Conservation (phyloP, 2,888 invertebrate species). For the Yponomeuta plumbellus region DNA sequence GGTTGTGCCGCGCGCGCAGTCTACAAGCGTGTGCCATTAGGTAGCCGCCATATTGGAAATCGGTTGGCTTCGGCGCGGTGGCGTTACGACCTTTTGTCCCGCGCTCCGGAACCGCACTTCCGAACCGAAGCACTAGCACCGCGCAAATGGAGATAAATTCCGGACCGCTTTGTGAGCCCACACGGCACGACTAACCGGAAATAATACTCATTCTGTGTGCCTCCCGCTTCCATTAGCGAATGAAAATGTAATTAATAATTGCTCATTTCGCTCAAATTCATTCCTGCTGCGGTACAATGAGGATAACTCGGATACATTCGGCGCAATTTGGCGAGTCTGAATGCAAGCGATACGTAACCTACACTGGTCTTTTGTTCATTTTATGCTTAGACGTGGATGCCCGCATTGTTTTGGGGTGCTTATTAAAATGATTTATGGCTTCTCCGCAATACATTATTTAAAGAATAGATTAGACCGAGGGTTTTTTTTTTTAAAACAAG, state of each 20-base stretch:
- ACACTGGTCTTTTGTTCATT: conserved; percentile 32
- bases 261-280: conserved; percentile 45
- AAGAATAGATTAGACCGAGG: too few relatives aligned
- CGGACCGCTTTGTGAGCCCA: conserved; percentile 33
- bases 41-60: conserved; percentile 53
- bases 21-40: conserved; percentile 18
- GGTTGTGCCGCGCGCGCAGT: conserved; percentile 8
- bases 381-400: conserved; percentile 14
- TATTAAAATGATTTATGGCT: not conserved
- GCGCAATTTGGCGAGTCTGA: conserved; percentile 26
- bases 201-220: conserved; percentile 42
- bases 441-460: not conserved
- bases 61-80: conserved; percentile 41
- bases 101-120: conserved; percentile 47
- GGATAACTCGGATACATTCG: conserved; percentile 14
- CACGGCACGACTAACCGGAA: conserved; percentile 38
- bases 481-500: too few relatives aligned
- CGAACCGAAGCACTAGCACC: conserved; percentile 30
- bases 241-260: conserved; percentile 54
- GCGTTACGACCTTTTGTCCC: conserved; percentile 56
- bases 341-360: conserved; percentile 25
- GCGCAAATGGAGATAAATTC: conserved; percentile 58
- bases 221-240: conserved; percentile 42
- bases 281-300: conserved; percentile 36
- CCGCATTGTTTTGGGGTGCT: not conserved